Evolutionary conservation across 2,888 invertebrate genomes (phyloP).

Genomic region (Papilio demoleus): DNA sequence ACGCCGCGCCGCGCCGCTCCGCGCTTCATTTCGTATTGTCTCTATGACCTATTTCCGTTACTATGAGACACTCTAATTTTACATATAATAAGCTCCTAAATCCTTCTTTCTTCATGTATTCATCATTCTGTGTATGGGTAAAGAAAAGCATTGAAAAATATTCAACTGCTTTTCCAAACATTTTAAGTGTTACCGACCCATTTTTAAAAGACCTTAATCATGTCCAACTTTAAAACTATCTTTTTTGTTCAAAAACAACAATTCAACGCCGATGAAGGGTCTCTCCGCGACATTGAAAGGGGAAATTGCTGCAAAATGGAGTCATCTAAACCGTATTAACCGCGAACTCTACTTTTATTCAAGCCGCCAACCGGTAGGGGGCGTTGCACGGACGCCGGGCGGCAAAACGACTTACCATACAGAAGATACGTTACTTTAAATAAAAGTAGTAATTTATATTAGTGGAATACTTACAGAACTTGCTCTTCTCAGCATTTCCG

Average conservation of each 20-base stretch:
- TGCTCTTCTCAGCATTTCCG: slow-evolving; percentile 79
- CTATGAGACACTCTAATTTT: slow-evolving; percentile 40
- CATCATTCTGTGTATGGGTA: neutral
- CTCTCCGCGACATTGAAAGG: slow-evolving; percentile 11
- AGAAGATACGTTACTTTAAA: neutral
- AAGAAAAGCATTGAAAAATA: slow-evolving; percentile 2
- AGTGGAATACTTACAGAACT: slow-evolving; percentile 76
- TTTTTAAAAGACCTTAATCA: neutral
- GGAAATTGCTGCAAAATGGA: slow-evolving; percentile 49
- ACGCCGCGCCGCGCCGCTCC: slow-evolving; percentile 46
- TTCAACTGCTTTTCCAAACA: neutral
- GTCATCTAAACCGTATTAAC: slow-evolving; percentile 48
- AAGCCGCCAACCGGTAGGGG: slow-evolving; percentile 47
- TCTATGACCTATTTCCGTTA: slow-evolving; percentile 71
- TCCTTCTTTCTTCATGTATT: neutral
- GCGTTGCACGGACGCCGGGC: slow-evolving; percentile 45
- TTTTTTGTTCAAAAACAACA: neutral
- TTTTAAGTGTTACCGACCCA: neutral
- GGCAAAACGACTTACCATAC: neutral
- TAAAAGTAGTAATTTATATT: neutral
- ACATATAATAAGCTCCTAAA: slow-evolving; percentile 27
- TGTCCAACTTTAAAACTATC: neutral
- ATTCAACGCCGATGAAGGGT: neutral
- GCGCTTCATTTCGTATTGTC: slow-evolving; percentile 66
- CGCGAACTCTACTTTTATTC: slow-evolving; percentile 47